Evolutionary conservation across 1,140 invertebrate genomes (phyloP).

Genomic region (Ceratoteleas bidentatus): DNA sequence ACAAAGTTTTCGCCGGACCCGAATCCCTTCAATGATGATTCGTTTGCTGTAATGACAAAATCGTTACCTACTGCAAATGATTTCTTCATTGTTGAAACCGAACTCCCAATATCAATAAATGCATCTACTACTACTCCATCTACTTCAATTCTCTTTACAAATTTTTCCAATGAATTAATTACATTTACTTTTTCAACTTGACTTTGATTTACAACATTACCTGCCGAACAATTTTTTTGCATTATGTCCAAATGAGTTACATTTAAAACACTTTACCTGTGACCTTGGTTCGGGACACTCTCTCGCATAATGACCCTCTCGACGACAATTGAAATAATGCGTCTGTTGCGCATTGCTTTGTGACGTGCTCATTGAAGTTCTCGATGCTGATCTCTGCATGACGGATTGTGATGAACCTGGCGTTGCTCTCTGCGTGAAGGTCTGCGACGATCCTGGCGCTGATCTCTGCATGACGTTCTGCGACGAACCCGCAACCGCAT

Average conservation of each 20-base stretch:
- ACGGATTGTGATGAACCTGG: too few species aligned
- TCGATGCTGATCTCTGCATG: too few species aligned
- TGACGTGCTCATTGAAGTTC: too few species aligned
- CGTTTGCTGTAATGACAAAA: not conserved
- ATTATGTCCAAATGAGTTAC: not conserved
- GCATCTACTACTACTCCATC: not conserved
- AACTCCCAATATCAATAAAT: not conserved
- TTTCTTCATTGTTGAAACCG: not conserved
- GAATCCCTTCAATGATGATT: not conserved
- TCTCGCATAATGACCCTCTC: not conserved
- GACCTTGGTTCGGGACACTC: not conserved
- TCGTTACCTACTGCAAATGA: not conserved
- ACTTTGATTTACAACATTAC: not conserved
- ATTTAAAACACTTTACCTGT: slow-evolving; percentile 1
- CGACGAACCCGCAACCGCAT: too few species aligned
- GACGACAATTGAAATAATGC: not conserved
- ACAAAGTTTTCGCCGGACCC: not conserved
- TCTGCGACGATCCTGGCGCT: too few species aligned
- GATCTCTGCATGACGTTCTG: too few species aligned
- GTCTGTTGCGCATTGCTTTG: too few species aligned
- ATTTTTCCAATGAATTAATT: not conserved
- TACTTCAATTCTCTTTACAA: not conserved
- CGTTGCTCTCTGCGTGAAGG: too few species aligned
- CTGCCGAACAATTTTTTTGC: not conserved
- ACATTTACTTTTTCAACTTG: not conserved